Conservation (phyloP, 1,140 invertebrate genomes). For the Brachionus plicatilis region DNA sequence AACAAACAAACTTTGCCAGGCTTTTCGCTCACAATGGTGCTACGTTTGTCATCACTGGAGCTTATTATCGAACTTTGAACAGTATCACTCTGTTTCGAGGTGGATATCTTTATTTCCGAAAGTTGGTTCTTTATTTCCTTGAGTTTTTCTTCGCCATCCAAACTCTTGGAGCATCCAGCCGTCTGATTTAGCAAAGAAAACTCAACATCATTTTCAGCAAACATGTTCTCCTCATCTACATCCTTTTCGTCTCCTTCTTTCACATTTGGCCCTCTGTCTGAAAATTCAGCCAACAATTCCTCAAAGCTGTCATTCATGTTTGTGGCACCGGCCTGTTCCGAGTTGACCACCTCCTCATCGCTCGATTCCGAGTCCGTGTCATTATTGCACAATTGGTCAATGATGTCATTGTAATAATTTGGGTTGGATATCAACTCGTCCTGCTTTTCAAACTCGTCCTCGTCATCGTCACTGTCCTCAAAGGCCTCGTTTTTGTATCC, state of each 20-base stretch:
- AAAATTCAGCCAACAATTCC: slow-evolving; percentile 18
- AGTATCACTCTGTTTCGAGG: background rate
- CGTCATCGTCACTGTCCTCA: slow-evolving; percentile 25
- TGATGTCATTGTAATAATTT: slow-evolving; percentile 29
- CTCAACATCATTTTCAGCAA: slow-evolving; percentile 38
- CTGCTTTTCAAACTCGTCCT: background rate
- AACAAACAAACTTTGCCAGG: background rate
- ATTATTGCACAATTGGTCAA: slow-evolving; percentile 30
- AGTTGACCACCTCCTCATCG: background rate
- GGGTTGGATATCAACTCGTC: slow-evolving; percentile 3
- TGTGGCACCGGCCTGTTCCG: background rate
- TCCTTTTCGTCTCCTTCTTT: slow-evolving; percentile 25
- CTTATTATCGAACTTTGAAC: slow-evolving; percentile 1
- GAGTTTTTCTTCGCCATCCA: slow-evolving; percentile 1
- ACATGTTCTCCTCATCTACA: slow-evolving; percentile 35
- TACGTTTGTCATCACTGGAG: background rate
- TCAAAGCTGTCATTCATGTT: slow-evolving; percentile 33
- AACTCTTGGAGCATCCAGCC: slow-evolving; percentile 11
- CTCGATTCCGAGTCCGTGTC: background rate
- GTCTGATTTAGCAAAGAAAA: background rate
- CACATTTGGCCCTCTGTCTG: background rate
- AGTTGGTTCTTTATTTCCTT: slow-evolving; percentile 20
- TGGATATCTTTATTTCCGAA: slow-evolving; percentile 18
- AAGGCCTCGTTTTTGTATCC: background rate
- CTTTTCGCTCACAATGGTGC: background rate